These are phyloP conservation scores for Bubo bubo DNA, from an alignment of 2,113 vertebrate genomes.

Conservation along the genomic window DNA sequence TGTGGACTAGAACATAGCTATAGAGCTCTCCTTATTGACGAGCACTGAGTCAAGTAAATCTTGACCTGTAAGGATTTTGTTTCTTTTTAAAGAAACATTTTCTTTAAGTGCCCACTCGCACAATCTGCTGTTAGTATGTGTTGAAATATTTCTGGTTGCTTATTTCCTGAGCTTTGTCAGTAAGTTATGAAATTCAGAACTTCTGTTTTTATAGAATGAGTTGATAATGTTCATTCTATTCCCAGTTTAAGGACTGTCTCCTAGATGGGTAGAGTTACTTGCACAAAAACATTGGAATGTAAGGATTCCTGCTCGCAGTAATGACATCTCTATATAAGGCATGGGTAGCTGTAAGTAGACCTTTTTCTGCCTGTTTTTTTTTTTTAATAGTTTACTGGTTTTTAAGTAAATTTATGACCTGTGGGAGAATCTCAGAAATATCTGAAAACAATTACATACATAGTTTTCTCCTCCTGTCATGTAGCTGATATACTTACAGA, in stretches of 20 bases:
- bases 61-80: not conserved
- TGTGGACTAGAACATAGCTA: not conserved
- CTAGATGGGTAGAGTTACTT: not conserved
- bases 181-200: conserved; percentile 54
- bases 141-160: conserved; percentile 41
- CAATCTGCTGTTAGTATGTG: not conserved
- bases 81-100: not conserved
- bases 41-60: not conserved
- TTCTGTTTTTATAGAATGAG: conserved; percentile 45
- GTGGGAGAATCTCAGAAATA: not conserved
- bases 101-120: not conserved
- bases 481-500: not conserved
- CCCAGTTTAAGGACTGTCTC: not conserved
- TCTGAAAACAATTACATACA: not conserved
- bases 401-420: not conserved
- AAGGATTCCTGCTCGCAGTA: not conserved
- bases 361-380: not conserved
- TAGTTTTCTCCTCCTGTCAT: not conserved
- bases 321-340: not conserved
- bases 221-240: not conserved
- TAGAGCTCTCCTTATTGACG: not conserved
- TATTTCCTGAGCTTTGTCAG: conserved; percentile 52
- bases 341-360: conserved; percentile 67
- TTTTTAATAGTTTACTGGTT: not conserved
- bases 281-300: not conserved